Base-by-base conservation (phyloP, 2,113 vertebrate genomes). In the Gallinago media region DNA sequence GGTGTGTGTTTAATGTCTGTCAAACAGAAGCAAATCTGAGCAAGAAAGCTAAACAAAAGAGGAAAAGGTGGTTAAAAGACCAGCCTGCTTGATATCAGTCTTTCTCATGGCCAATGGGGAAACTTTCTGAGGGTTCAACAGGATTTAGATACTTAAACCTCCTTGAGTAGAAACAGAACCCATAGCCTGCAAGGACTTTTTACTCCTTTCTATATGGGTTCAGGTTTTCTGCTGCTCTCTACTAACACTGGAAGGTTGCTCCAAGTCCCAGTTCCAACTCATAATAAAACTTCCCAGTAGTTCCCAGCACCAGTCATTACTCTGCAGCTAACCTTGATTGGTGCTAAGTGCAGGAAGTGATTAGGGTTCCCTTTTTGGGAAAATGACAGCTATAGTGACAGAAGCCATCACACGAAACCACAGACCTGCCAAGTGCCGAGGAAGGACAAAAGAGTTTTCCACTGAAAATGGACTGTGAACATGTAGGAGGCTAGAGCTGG, bases 101-200 rank as follows among this genome's bases (percentile, higher is more conserved):
- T 73, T 42, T 56, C 31, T 59, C 11, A 20, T 34, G 15, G 9
- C 11, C 52, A 63, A 4, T 2, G 2, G 3, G 8, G 21, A 82
- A 46, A 19, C 52, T 75, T 92, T 82, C 47, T 36, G 20, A 54
- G 47, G n/a, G 31, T 62, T 23, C 31, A 80, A 66, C 6, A 81
- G 8, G 27, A n/a, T 40, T 49, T 21, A 46, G 16, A 25, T 63
- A 14, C 15, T 25, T 70, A 49, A 87, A 58, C 6, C 9, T 49
- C 31, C 11, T 87, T 67, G 12, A 70, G 12, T 40, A 6, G 0
- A 85, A 89, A 49, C 8, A 85, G 27, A 14, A 74, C 9, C 2
- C 3, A 1, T 11, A 21, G 14, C 12, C 31, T 46, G 8, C 18
- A 74, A 81, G 14, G 4, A 29, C 0, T 2, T 55, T 36, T 73